Conservation (phyloP, 2,797 vertebrate species). For the Emydoidea blandingii region DNA sequence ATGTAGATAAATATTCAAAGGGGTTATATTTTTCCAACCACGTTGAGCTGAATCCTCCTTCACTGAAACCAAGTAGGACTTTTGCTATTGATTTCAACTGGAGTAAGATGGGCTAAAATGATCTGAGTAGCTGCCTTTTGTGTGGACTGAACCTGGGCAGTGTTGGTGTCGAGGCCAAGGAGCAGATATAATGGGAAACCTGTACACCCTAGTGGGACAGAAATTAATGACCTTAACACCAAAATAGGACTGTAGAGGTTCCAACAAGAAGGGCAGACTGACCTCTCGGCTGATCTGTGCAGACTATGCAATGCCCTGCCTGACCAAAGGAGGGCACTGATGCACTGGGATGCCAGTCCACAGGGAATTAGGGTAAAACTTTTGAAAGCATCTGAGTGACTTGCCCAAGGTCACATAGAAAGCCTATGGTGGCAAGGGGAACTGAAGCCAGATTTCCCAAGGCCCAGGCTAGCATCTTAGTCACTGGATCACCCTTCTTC, state of each 20-base stretch:
- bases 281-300: neutral
- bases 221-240: neutral
- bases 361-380: neutral
- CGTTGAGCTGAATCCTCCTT: neutral
- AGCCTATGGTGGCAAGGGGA: neutral
- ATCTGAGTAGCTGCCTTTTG: neutral
- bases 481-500: neutral
- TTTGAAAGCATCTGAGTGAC: neutral
- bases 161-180: neutral
- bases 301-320: neutral
- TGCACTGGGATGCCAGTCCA: neutral
- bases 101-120: neutral
- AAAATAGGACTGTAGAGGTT: neutral
- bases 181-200: neutral
- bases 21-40: neutral
- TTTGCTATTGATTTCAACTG: conserved; percentile 26
- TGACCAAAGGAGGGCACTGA: neutral
- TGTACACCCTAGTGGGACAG: neutral
- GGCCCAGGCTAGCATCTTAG: neutral
- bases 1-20: neutral
- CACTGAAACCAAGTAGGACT: neutral
- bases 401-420: neutral
- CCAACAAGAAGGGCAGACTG: neutral
- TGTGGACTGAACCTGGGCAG: neutral
- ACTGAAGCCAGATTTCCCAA: neutral